These are phyloP conservation scores for Ciona savignyi DNA, from an alignment of 23 tunicate genomes.

Conservation along the genomic window DNA sequence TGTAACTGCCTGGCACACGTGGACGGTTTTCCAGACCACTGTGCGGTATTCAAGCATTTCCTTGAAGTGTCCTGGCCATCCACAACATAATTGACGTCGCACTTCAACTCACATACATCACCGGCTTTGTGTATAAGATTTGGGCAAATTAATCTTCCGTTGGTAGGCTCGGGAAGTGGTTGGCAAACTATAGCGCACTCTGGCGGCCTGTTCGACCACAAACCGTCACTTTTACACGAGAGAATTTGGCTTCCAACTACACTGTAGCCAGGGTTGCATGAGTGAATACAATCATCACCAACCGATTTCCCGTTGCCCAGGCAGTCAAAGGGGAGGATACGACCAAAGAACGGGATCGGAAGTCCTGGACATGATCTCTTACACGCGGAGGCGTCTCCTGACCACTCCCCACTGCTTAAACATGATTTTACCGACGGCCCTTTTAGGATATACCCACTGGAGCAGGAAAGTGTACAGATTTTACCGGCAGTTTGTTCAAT, in stretches of 20 bases:
- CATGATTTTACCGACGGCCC: constrained; percentile 10
- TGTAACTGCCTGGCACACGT: constrained; percentile 30
- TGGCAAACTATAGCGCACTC: constrained; percentile 39
- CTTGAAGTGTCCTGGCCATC: constrained; percentile 9
- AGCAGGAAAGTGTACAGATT: constrained; percentile 22
- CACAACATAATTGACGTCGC: constrained; percentile 27
- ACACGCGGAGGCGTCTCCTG: constrained; percentile 4
- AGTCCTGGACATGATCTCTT: constrained; percentile 19
- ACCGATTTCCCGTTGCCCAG: constrained; percentile 4
- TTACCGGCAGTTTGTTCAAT: constrained; percentile 5
- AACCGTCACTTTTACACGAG: constrained; percentile 12
- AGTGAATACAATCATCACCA: constrained; percentile 22
- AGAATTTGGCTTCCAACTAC: constrained; percentile 6
- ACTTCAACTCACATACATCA: constrained; percentile 10
- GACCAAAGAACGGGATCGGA: constrained; percentile 11
- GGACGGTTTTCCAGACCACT: constrained; percentile 31
- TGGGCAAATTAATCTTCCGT: constrained; percentile 15
- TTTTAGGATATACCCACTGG: constrained; percentile 17
- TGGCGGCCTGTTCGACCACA: constrained; percentile 19
- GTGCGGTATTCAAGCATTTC: constrained; percentile 27
- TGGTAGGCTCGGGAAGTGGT: constrained; percentile 15
- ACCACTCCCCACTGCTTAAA: constrained; percentile 21
- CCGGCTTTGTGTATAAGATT: constrained; percentile 13
- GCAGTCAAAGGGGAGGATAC: constrained; percentile 26
- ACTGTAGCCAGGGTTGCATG: constrained; percentile 11